Evolutionary conservation across 2,113 vertebrate species (phyloP).

Genomic region (Lipophrys pholis): DNA sequence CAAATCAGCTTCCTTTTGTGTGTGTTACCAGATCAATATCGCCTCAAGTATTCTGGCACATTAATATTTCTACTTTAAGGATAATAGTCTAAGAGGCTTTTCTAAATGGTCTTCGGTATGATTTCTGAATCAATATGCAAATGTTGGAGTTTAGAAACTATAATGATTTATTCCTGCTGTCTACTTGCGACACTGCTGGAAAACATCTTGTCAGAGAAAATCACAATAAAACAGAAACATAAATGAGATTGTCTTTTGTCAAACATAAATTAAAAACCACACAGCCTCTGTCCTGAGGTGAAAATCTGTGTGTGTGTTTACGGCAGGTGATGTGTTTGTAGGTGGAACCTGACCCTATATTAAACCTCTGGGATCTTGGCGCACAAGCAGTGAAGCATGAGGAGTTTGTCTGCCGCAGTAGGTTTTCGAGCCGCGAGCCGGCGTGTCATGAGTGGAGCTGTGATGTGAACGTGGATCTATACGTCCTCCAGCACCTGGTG

Average conservation of each 20-base stretch:
- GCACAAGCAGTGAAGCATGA: too few relatives aligned
- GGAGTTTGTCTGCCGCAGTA: not conserved
- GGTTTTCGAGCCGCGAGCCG: not conserved
- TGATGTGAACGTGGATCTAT: conserved; percentile 8
- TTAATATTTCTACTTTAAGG: too few relatives aligned
- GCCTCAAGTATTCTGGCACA: too few relatives aligned
- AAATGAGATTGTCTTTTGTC: not conserved
- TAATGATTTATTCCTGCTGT: not conserved
- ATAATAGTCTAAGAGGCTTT: not conserved
- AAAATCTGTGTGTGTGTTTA: not conserved
- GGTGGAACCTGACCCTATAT: too few relatives aligned
- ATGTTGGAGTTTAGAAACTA: not conserved
- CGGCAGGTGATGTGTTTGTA: too few relatives aligned
- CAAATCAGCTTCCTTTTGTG: too few relatives aligned
- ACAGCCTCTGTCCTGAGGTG: not conserved
- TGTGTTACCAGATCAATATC: too few relatives aligned
- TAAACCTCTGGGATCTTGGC: too few relatives aligned
- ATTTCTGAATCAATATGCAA: not conserved
- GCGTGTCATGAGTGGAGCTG: not conserved
- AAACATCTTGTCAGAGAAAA: not conserved
- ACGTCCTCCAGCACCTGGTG: conserved; percentile 12
- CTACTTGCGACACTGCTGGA: too few relatives aligned
- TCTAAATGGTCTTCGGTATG: not conserved
- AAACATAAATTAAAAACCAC: conserved; percentile 6
- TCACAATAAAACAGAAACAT: conserved; percentile 1